Conservation (phyloP, 1,140 invertebrate species). For the Leptopilina boulardi region DNA sequence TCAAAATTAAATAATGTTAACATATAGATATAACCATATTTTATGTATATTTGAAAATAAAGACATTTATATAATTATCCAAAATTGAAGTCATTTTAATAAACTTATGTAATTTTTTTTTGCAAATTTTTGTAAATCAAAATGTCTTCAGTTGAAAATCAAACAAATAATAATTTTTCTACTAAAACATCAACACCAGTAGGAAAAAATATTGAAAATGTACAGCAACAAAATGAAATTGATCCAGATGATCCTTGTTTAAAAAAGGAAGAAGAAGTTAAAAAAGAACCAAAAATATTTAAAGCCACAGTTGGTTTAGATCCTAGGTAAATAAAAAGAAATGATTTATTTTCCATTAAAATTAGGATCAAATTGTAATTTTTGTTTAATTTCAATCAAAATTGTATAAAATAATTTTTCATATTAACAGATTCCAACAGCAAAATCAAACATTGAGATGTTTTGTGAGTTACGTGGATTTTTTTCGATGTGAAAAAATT, state of each 20-base stretch:
- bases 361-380: neutral
- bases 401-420: conserved; percentile 31
- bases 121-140: too few relatives aligned
- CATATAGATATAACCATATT: too few relatives aligned
- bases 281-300: neutral
- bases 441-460: conserved; percentile 69
- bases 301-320: conserved; percentile 47
- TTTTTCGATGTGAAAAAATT: conserved; percentile 67
- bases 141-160: too few relatives aligned
- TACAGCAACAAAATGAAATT: conserved; percentile 51
- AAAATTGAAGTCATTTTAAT: too few relatives aligned
- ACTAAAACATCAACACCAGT: neutral
- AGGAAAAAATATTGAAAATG: neutral
- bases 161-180: too few relatives aligned
- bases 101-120: too few relatives aligned
- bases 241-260: conserved; percentile 49
- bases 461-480: conserved; percentile 70
- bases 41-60: too few relatives aligned
- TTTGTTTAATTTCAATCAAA: neutral
- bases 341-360: neutral
- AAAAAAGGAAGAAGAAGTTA: conserved; percentile 12
- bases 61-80: too few relatives aligned
- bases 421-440: conserved; percentile 70
- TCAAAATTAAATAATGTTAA: too few relatives aligned
- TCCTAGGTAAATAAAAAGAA: conserved; percentile 54